Conservation (phyloP, 2,888 invertebrate species). For the Punctoribates punctum region DNA sequence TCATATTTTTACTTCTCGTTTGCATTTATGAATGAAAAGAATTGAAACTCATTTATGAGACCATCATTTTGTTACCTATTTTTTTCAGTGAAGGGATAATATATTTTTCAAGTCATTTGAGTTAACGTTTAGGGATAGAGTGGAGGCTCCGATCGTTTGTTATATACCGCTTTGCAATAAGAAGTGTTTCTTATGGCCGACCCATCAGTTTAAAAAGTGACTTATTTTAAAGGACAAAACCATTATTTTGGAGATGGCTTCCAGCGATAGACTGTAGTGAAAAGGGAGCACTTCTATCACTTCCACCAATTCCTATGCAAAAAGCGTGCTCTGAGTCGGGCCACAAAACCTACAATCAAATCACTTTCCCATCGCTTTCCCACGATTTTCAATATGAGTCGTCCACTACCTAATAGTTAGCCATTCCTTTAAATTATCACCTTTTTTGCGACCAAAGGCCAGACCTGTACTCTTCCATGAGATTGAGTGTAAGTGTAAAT, state of each 20-base stretch:
- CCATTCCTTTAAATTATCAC: conserved; percentile 36
- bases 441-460: conserved; percentile 32
- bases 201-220: conserved; percentile 35
- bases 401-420: conserved; percentile 35
- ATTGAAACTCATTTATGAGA: background rate
- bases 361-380: conserved; percentile 16
- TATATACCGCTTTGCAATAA: conserved; percentile 17
- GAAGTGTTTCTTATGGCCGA: background rate
- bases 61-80: conserved; percentile 26
- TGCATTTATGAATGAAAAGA: conserved; percentile 27
- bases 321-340: conserved; percentile 31
- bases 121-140: no score
- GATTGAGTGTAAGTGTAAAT: conserved; percentile 23
- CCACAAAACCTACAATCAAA: conserved; percentile 36
- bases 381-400: conserved; percentile 34
- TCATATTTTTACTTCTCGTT: background rate
- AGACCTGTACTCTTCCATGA: conserved; percentile 9
- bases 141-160: conserved; percentile 1
- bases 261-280: background rate
- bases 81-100: background rate
- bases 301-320: background rate
- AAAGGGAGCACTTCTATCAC: no score
- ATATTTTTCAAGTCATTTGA: no score
- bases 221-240: conserved; percentile 28
- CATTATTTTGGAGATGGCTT: conserved; percentile 29